Evolutionary conservation across 2,888 invertebrate genomes (phyloP).

Genomic region (Caenorhabditis imperialis): DNA sequence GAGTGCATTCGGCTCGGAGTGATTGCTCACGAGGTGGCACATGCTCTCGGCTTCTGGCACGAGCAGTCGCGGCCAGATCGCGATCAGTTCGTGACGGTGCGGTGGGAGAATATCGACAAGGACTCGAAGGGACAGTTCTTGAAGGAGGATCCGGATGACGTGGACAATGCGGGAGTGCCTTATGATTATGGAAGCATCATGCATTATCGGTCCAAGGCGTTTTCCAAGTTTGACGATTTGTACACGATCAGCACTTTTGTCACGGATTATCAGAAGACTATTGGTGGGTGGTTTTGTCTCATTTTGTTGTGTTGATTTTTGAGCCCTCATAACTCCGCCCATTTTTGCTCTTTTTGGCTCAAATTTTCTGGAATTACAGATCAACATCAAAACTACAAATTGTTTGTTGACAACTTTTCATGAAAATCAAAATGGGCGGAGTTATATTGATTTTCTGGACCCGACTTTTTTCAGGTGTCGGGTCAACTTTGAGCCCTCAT

Average conservation of each 20-base stretch:
- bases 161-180: slow-evolving; percentile 77
- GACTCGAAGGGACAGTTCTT: slow-evolving; percentile 78
- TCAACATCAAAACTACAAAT: too few species aligned
- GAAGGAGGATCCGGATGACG: slow-evolving; percentile 77
- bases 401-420: too few species aligned
- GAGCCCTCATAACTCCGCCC: too few species aligned
- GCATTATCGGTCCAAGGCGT: slow-evolving; percentile 78
- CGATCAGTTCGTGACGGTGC: slow-evolving; percentile 75
- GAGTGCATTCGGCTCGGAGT: slow-evolving; percentile 78
- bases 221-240: slow-evolving; percentile 76
- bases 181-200: slow-evolving; percentile 78
- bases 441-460: too few species aligned
- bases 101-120: slow-evolving; percentile 78
- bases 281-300: slow-evolving; percentile 69
- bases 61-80: slow-evolving; percentile 77
- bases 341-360: too few species aligned
- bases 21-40: slow-evolving; percentile 79
- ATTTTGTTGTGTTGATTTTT: too few species aligned
- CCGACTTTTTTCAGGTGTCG: too few species aligned
- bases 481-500: too few species aligned
- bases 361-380: too few species aligned
- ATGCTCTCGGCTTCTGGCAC: slow-evolving; percentile 78
- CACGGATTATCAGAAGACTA: slow-evolving; percentile 78
- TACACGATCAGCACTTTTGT: slow-evolving; percentile 78
- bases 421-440: too few species aligned